Percentiles rank a stretch among this genome's conserved stretches.
These are phyloP conservation scores for Notoglanidium macrostoma DNA, from an alignment of 2,797 vertebrate genomes.

Conservation along the genomic window DNA sequence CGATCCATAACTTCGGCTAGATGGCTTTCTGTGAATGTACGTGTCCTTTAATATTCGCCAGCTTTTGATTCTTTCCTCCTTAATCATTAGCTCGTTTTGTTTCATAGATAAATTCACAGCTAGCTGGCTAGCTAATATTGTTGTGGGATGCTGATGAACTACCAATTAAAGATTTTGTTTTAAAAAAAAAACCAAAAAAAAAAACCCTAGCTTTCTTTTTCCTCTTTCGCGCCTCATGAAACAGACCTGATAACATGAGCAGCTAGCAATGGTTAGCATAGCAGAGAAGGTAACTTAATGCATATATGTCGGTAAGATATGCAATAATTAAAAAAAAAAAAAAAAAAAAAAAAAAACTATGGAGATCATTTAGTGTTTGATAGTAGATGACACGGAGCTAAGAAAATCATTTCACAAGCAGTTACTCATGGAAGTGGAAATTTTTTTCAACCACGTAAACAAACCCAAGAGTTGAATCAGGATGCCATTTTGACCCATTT, in stretches of 20 bases:
- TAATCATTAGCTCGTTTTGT: background rate
- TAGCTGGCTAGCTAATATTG: constrained; percentile 18
- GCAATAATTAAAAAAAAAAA: background rate
- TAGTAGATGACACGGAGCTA: background rate
- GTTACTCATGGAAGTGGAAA: no score
- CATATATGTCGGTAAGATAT: background rate
- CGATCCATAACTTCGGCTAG: background rate
- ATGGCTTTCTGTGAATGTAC: background rate
- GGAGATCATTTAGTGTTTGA: background rate
- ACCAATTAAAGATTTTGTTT: background rate
- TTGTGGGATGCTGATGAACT: background rate
- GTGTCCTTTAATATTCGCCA: background rate
- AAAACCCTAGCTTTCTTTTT: background rate
- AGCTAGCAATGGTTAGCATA: background rate
- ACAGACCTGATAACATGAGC: background rate
- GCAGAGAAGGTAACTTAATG: background rate
- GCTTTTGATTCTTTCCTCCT: background rate
- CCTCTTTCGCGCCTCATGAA: background rate
- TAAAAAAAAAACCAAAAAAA: background rate
- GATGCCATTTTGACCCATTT: background rate
- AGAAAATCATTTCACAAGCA: background rate
- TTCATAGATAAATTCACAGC: background rate
- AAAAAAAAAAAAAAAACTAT: background rate
- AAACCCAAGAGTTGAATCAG: background rate
- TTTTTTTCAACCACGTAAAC: background rate